These are phyloP conservation scores for Enteromius mattozi DNA, from an alignment of 2,797 vertebrate species.

Conservation along the genomic window DNA sequence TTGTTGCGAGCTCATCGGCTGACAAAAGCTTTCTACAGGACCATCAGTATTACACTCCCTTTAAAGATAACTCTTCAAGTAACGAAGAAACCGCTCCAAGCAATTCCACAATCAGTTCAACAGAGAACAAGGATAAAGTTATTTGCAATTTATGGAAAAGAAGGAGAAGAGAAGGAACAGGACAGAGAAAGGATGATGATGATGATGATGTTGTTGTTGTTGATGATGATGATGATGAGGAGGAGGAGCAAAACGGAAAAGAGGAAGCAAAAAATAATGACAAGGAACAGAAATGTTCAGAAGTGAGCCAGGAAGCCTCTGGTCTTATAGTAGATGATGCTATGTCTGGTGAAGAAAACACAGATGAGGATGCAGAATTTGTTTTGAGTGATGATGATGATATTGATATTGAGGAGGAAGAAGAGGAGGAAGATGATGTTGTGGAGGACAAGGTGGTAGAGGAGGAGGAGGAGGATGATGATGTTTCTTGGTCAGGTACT, in stretches of 20 bases:
- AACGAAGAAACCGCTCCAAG: not conserved
- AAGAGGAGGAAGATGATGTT: not conserved
- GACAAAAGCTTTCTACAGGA: slow-evolving; percentile 30
- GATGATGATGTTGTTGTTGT: not conserved
- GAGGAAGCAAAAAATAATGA: not conserved
- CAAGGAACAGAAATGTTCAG: not conserved
- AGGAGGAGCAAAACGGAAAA: not conserved
- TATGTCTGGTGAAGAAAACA: slow-evolving; percentile 18
- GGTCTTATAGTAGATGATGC: not conserved
- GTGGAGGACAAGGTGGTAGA: not conserved
- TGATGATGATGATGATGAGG: not conserved
- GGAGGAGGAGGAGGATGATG: slow-evolving; percentile 15
- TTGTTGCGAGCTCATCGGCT: not conserved
- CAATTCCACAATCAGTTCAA: not conserved
- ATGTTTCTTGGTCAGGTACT: slow-evolving; percentile 48
- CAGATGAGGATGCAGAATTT: slow-evolving; percentile 16
- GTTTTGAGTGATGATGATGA: not conserved
- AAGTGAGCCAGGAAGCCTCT: slow-evolving; percentile 2
- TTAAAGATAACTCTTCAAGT: not conserved
- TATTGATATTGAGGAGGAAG: not conserved
- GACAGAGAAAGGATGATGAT: not conserved
- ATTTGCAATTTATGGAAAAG: not conserved
- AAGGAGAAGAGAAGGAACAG: not conserved
- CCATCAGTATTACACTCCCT: slow-evolving; percentile 19
- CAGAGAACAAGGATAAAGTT: not conserved